Evolutionary conservation across 2,113 vertebrate genomes (phyloP).

Genomic region (Actenoides hombroni): DNA sequence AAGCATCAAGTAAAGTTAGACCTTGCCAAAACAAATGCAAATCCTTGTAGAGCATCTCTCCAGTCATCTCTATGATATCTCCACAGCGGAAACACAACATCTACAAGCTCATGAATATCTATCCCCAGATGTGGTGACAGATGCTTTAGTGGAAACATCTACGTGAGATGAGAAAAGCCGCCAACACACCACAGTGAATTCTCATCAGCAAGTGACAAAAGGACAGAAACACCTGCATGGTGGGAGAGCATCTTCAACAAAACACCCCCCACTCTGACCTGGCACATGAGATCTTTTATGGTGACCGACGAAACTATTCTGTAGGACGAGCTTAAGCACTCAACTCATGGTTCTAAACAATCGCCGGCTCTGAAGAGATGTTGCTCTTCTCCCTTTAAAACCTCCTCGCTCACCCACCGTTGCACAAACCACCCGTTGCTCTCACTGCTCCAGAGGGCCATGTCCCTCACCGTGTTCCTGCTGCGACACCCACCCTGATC

Average conservation of each 20-base stretch:
- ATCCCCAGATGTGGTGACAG: neutral
- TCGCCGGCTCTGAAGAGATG: fast-evolving
- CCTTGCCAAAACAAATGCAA: neutral
- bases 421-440: neutral
- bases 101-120: neutral
- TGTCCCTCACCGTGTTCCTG: fast-evolving
- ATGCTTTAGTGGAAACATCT: neutral
- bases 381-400: fast-evolving
- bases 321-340: neutral
- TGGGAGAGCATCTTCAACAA: fast-evolving
- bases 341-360: neutral
- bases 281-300: fast-evolving
- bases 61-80: neutral
- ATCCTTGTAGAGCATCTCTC: neutral
- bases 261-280: neutral
- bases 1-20: neutral
- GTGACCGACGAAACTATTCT: fast-evolving
- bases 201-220: neutral
- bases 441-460: neutral
- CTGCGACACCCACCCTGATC: fast-evolving
- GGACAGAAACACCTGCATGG: neutral
- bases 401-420: no score
- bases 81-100: neutral
- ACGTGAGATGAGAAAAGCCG: neutral
- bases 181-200: neutral